Evolutionary conservation across 2,797 vertebrate species (phyloP), one percentile per base, ranked within the genome.

Genomic region (Coregonus sp.): DNA sequence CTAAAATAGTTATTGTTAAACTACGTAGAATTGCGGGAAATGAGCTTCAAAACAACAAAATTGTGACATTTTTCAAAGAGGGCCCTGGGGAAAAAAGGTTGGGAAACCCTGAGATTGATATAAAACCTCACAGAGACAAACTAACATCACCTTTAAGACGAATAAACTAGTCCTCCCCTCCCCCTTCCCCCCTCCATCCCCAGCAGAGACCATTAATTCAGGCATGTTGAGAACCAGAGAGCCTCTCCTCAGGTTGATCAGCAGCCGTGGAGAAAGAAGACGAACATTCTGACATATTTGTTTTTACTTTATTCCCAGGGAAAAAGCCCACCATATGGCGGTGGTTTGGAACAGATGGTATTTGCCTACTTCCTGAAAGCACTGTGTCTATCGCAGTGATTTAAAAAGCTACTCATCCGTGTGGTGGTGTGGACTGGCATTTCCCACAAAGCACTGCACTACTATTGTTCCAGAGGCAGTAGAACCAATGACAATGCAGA

Each of bases 241-340:
- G 15, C 54, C 31, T 56, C 6, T n/a, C 31, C 91, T 93, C 85
- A 87, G 90, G 92, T 94, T 94, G 94, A 94, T 94, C 93, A 94
- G 91, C 87, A 90, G 93, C 93, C 94, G 82, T 92, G 92, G 90
- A 93, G 94, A 59, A 18, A n/a, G 93, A 95, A 92, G 78, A 93
- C 86, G 91, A 91, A 89, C 91, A 95, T 95, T 95, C 90, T 95
- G 95, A 96, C 93, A 96, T 96, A 94, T 96, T 95, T 94, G 93
- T 95, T 95, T 94, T 94, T 94, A 94, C 94, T 94, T 94, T 92
- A 90, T 94, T 94, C 92, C 92, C 92, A 80, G 82, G 90, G 92
- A 96, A 89, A 96, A 95, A 93, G 9, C 9, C 91, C 80, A 88
- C 94, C 95, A 96, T 96, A 96, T 96, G 95, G 93, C 2, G 40